Base-by-base conservation (phyloP, 1,140 invertebrate species). In the Megalonaias nervosa region DNA sequence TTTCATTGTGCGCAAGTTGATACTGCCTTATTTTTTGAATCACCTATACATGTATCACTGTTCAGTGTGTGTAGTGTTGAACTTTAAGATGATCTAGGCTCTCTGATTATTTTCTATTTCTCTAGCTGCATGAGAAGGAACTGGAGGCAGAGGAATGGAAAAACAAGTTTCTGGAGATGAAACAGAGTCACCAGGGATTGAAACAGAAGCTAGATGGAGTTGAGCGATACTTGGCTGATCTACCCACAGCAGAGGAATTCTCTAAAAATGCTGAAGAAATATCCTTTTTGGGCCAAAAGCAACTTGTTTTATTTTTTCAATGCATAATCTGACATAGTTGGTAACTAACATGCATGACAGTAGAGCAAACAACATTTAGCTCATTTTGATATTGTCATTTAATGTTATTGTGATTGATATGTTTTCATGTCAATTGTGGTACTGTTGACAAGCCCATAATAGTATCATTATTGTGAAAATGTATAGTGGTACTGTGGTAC, bases 191-290 rank as follows among this genome's bases (percentile, higher is more conserved):
- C 67, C 74, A 79, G 23, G 76, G 81, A 38, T 77, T 85, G 78
- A 86, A 84, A 62, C 77, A 84, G 38, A 88, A 87, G 58, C 75
- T 88, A 38, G 85, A 84, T 38, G 81, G 86, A 26, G 73, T 89
- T 74, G 84, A 88, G 75, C 69, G 80, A 19, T 89, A 89, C 72
- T 75, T 89, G 38, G 74, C 81, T 14, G 86, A 87, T 66, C 75
- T 88, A 23, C 88, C 88, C 11, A 87, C 88, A 14, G 72, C 83
- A 12, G 88, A 89, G 65, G 87, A 89, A 68, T 84, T 81, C 60
- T 75, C 81, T 12, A 72, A 78, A 60, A 86, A 82, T 57, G 74
- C 70, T 17, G 78, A 87, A 68, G 81, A 88, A 80, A 87, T 89
- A 88, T 88, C 87, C 85, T 88, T 88, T 70, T 31, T 69, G 4